Percentiles rank a stretch among this genome's conserved stretches.
Conservation (phyloP, 2,113 vertebrate genomes). For the Petroica traversi region DNA sequence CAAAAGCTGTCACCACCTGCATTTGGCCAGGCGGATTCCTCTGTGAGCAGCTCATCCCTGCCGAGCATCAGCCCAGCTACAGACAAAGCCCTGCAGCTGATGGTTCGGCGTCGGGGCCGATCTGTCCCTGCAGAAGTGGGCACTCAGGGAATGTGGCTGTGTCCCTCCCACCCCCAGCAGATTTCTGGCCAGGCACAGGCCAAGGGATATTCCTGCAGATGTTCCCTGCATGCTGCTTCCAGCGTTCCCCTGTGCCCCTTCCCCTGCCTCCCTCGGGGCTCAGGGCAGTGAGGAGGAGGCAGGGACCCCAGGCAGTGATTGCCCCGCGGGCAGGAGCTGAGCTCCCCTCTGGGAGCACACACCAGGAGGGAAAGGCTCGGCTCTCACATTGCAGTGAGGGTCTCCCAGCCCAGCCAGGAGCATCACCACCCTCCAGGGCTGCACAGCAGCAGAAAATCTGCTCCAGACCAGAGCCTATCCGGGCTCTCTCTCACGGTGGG, state of each 20-base stretch:
- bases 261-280: rapidly evolving
- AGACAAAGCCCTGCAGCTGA: rapidly evolving
- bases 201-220: not conserved
- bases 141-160: not conserved
- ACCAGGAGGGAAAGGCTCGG: not conserved
- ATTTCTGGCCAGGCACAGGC: not conserved
- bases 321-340: not conserved
- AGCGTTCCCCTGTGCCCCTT: not conserved
- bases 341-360: not conserved
- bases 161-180: rapidly evolving
- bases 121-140: not conserved
- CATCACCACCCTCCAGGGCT: not conserved
- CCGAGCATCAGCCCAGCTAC: not conserved
- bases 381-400: rapidly evolving
- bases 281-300: not conserved
- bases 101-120: rapidly evolving
- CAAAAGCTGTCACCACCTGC: not conserved
- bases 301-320: rapidly evolving
- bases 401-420: not conserved
- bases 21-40: rapidly evolving
- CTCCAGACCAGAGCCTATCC: not conserved
- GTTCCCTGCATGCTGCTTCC: rapidly evolving
- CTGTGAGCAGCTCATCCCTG: not conserved
- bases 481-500: not conserved
- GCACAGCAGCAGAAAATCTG: not conserved